A percentile compares a stretch with the other conserved stretches of the same genome.
phyloP scores from a whole-genome alignment of 2,888 invertebrate species.

The Platycheirus rosarum region DNA sequence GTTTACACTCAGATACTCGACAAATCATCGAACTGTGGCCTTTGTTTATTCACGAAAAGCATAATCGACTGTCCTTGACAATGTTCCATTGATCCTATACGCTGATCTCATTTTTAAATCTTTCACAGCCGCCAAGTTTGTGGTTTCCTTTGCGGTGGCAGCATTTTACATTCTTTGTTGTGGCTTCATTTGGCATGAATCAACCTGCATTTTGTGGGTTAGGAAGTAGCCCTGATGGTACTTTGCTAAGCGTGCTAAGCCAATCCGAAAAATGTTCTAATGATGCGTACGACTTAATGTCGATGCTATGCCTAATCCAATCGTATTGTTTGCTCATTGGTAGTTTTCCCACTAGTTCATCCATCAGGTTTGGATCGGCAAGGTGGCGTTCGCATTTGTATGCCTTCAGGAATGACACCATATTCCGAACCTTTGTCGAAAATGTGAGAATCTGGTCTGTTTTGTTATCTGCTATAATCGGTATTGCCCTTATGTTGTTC shows the following conservation, averaged over 20 bases:
- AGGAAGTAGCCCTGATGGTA: too few relatives aligned
- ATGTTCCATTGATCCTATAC: neutral
- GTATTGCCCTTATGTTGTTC: neutral
- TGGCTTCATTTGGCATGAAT: neutral
- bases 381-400: neutral
- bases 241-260: neutral
- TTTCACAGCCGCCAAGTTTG: neutral
- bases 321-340: neutral
- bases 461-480: neutral
- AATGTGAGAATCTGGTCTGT: neutral
- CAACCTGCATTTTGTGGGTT: neutral
- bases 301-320: neutral
- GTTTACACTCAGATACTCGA: constrained; percentile 18
- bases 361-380: neutral
- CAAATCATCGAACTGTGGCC: constrained; percentile 23
- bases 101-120: neutral
- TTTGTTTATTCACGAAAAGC: constrained; percentile 20
- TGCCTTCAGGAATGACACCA: neutral
- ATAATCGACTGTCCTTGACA: constrained; percentile 23
- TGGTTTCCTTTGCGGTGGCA: neutral
- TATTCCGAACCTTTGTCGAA: neutral
- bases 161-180: neutral
- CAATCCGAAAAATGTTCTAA: neutral
- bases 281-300: neutral
- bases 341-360: neutral